Conservation (phyloP, 2,113 vertebrate genomes). For the Eptesicus fuscus region DNA sequence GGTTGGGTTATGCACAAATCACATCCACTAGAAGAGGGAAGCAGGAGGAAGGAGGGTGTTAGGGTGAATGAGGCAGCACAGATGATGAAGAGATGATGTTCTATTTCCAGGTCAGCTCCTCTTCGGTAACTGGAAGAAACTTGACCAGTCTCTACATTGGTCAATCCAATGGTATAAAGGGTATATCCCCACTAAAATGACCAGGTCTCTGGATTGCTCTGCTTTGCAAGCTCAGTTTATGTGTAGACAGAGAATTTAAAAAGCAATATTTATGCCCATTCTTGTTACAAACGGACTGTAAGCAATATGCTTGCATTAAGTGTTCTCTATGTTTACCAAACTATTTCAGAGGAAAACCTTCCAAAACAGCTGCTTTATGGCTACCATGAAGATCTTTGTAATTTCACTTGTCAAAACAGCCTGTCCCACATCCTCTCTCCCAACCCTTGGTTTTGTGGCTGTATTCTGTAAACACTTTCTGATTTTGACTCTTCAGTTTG, state of each 20-base stretch:
- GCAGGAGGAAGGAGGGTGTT: background rate
- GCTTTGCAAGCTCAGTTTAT: background rate
- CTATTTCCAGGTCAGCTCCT: background rate
- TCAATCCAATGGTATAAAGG: background rate
- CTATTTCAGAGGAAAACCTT: conserved; percentile 51
- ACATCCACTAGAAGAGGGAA: background rate
- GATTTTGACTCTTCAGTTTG: conserved; percentile 26
- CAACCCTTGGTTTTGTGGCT: too few relatives aligned
- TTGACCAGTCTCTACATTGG: background rate
- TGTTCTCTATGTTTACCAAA: conserved; percentile 35
- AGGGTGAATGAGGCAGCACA: background rate
- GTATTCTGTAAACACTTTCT: too few relatives aligned
- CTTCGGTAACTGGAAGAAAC: background rate
- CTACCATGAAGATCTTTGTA: conserved; percentile 7
- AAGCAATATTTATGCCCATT: conserved; percentile 32
- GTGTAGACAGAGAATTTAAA: background rate
- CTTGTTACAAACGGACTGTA: conserved; percentile 32
- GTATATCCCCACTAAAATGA: background rate
- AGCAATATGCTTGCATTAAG: conserved; percentile 33
- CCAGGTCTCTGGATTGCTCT: background rate
- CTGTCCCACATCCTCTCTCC: background rate
- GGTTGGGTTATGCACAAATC: background rate
- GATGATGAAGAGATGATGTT: background rate
- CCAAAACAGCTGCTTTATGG: conserved; percentile 32
- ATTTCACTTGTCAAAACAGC: conserved; percentile 44